Percentiles rank a stretch among this genome's conserved stretches.
phyloP scores from a whole-genome alignment of 2,797 vertebrate genomes.

The Eutrigla gurnardus region DNA sequence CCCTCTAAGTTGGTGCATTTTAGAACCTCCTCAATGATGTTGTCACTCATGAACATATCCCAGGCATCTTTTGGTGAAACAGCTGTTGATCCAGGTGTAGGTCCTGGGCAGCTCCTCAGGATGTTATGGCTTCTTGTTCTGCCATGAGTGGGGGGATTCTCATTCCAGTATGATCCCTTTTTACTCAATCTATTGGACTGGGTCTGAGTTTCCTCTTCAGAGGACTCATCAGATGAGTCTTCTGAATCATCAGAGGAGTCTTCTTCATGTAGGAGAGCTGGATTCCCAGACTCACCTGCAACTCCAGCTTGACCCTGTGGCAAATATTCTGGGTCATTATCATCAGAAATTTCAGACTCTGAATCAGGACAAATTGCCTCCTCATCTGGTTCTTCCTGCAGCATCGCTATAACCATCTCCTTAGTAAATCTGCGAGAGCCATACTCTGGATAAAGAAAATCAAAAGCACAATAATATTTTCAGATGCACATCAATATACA shows the following conservation, averaged over 20 bases:
- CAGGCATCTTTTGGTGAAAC: too few relatives aligned
- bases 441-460: not conserved
- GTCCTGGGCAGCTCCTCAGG: too few relatives aligned
- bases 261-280: not conserved
- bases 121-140: too few relatives aligned
- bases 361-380: not conserved
- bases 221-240: not conserved
- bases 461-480: not conserved
- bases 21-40: too few relatives aligned
- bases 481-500: not conserved
- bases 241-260: not conserved
- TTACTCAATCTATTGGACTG: not conserved
- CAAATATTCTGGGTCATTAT: not conserved
- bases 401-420: not conserved
- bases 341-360: not conserved
- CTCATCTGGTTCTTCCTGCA: not conserved
- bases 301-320: slow-evolving; percentile 4
- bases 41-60: too few relatives aligned
- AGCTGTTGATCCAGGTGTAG: too few relatives aligned
- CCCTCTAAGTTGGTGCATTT: too few relatives aligned
- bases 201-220: not conserved
- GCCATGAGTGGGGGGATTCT: too few relatives aligned
- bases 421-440: not conserved
- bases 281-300: not conserved
- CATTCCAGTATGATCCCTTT: too few relatives aligned